Evolutionary conservation across 2,888 invertebrate genomes (phyloP), one percentile per base, ranked within the genome.

Genomic region (Orchesella flavescens): DNA sequence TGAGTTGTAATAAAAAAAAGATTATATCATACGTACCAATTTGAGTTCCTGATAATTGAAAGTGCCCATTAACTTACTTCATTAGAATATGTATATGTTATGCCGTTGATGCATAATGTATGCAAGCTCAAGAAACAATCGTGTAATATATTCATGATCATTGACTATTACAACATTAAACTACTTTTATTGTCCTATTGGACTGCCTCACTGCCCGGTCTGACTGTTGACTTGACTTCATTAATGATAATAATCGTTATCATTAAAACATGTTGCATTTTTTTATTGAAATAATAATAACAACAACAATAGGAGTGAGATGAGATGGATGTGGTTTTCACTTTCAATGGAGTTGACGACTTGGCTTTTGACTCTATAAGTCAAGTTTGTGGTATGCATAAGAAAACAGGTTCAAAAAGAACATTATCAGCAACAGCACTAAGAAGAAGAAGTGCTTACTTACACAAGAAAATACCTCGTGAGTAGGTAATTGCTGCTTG

Each of bases 381-480:
- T n/a, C 17, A 21, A 74, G 23, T 34, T 46, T 21, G 34, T 34
- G 24, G 13, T 69, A 69, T 66, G 66, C 17, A 63, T 44, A 63
- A 21, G 23, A 69, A 79, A 79, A 79, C 79, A 79, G 79, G 79
- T 79, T 79, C 79, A 79, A 69, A 59, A 68, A n/a, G 13, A 68
- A n/a, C 59, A 24, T 24, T 1, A 55, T 43, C 72, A 72, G 24
- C 55, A 59, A 53, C 65, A 43, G 10, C 65, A 4, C 43, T 24
- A 7, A 46, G 46, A 13, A 59, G 24, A 59, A 44, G n/a, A n/a
- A 34, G 34, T 34, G 34, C 34, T 34, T 44, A 46, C 78, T 71
- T 71, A 71, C 78, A 49, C 78, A 78, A 78, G 78, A 69, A 78
- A 78, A 71, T 75, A 53, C 49, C 34, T 65, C 10, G 63, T 75